Evolutionary conservation across 2,888 invertebrate species (phyloP).

Genomic region (Cybosia mesomella): DNA sequence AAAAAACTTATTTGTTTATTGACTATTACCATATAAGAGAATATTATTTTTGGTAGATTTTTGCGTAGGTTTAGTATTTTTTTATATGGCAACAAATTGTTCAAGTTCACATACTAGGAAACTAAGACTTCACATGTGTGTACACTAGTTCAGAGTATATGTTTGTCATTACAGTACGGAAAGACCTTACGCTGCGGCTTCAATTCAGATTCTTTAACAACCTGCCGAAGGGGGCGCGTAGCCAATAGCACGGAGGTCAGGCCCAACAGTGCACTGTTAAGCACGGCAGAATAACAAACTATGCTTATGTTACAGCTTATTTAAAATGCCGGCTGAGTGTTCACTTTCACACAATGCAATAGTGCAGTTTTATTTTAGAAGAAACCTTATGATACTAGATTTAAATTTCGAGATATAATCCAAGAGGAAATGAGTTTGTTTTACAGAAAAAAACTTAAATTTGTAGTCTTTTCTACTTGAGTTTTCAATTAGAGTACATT

Average conservation of each 20-base stretch:
- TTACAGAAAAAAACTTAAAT: not conserved
- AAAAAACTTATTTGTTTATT: too few species aligned
- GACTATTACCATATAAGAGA: not conserved
- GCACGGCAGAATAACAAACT: slow-evolving; percentile 81
- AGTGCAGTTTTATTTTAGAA: slow-evolving; percentile 74
- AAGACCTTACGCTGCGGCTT: slow-evolving; percentile 98
- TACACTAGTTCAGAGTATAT: slow-evolving; percentile 72
- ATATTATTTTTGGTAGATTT: not conserved
- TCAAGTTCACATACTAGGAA: slow-evolving; percentile 48
- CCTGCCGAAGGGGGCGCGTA: slow-evolving; percentile 95
- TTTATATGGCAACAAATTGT: slow-evolving; percentile 37
- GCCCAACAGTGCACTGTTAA: slow-evolving; percentile 71
- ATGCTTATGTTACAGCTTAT: slow-evolving; percentile 82
- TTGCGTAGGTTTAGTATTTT: not conserved
- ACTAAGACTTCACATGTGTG: slow-evolving; percentile 56
- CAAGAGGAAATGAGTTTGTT: not conserved
- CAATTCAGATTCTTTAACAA: slow-evolving; percentile 98
- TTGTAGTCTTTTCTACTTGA: not conserved
- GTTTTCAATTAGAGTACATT: not conserved
- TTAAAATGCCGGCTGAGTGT: slow-evolving; percentile 61
- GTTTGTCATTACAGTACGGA: slow-evolving; percentile 94
- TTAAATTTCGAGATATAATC: not conserved
- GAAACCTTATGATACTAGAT: not conserved
- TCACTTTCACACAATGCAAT: slow-evolving; percentile 67
- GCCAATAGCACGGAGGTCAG: slow-evolving; percentile 89